Evolutionary conservation across 2,113 vertebrate genomes (phyloP), one percentile per base, ranked within the genome.

Genomic region (Charina bottae): DNA sequence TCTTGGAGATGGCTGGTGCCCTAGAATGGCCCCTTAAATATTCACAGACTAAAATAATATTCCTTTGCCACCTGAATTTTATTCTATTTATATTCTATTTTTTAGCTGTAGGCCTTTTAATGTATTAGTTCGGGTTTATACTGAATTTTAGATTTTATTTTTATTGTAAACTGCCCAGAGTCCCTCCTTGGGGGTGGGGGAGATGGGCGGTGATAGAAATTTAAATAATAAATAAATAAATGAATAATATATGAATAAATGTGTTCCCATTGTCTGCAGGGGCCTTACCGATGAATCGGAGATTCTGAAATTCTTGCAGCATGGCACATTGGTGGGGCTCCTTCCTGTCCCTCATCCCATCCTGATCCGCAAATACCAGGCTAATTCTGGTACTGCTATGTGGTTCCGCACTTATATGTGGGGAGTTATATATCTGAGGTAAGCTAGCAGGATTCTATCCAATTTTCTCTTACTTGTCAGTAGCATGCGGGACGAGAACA

Each of bases 361-460:
- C 97, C 98, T 99, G 78, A 99, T 99, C 95, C 98, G 99, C 93
- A 99, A 99, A 97, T 99, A 99, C 97, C 99, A 99, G 97, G 99
- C 99, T 83, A 99, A 99, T 91, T 98, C 99, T 0, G 99, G 99
- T 95, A 99, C 99, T 0, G 99, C 99, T 96, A 99, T 98, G 98
- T 99, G 99, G 99, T 99, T 99, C 96, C 99, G 99, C 64, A 99
- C 99, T 54, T 99, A 99, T 97, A 99, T 99, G 99, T 99, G 99
- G 99, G 99, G 99, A 3, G 99, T 99, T 59, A 98, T 99, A 96
- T 99, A 99, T 95, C 96, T 99, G 96, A 99, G 99, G 99, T 99
- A 95, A 98, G 62, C 13, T n/a, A 88, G 49, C 84, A 90, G 21
- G 17, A 0, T 92, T 12, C 49, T 64, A 5, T 0, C 23, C 83